Evolutionary conservation across 2,888 invertebrate genomes (phyloP).

Genomic region (Parnassius apollo): DNA sequence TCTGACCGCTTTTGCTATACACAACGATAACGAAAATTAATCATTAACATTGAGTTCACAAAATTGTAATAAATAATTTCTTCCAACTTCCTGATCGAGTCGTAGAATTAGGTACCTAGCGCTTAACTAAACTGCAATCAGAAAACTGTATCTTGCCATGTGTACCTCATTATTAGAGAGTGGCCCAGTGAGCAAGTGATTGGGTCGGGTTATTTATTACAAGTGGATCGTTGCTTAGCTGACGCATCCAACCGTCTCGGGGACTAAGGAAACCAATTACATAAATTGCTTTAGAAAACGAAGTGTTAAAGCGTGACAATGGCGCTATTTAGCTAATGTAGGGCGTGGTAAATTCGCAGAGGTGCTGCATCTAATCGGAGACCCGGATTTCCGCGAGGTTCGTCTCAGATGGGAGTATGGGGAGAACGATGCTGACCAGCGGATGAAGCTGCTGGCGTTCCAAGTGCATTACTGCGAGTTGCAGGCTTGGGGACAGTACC

Average conservation of each 20-base stretch:
- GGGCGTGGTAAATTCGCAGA: constrained; percentile 58
- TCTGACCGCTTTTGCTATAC: too few relatives aligned
- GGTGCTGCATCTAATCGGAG: constrained; percentile 82
- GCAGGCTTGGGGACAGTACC: constrained; percentile 89
- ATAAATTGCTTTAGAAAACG: constrained; percentile 36
- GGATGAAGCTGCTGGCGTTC: constrained; percentile 80
- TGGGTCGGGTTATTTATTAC: constrained; percentile 64
- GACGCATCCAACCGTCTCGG: constrained; percentile 48
- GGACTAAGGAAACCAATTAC: constrained; percentile 36
- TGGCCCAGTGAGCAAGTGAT: constrained; percentile 70
- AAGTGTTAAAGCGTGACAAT: constrained; percentile 34
- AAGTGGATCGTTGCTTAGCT: constrained; percentile 54
- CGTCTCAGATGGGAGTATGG: constrained; percentile 84
- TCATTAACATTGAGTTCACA: too few relatives aligned
- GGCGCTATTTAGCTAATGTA: constrained; percentile 24
- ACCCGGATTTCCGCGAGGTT: constrained; percentile 85
- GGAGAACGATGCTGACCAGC: constrained; percentile 51
- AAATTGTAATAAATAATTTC: too few relatives aligned
- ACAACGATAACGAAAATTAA: too few relatives aligned
- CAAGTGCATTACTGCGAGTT: constrained; percentile 89
- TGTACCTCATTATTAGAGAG: constrained; percentile 42
- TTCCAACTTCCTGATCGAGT: too few relatives aligned
- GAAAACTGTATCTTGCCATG: constrained; percentile 15
- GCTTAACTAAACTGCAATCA: not conserved
- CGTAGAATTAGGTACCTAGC: not conserved